Base-by-base conservation (phyloP, 2,888 invertebrate genomes). In the Leptinotarsa rubiginosa region DNA sequence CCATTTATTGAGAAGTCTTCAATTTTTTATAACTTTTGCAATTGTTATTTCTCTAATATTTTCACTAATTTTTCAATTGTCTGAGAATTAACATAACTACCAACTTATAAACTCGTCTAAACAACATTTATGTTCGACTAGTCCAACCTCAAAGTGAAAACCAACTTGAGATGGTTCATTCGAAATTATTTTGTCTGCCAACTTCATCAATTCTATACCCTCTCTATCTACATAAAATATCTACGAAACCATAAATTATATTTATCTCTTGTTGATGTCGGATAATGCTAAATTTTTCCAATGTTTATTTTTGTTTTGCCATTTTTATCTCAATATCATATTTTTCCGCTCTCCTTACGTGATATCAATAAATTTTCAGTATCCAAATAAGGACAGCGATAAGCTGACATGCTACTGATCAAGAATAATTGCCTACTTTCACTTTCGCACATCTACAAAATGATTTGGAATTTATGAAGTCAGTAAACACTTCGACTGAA, bases 391-490 rank as follows among this genome's bases (percentile, higher is more conserved):
- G 20, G 18, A 56, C 56, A 20, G 56, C 56, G 2, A 22, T 56
- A 56, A 56, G 20, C 56, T 20, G 56, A 56, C 56, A 12, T 20
- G 3, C 59, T 31, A 25, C 25, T 25, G 25, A 31, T 16, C 15
- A 62, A 25, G 25, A 62, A 15, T 31, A 62, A 31, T 62, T 25
- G 16, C 62, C 1, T 31, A 16, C 25, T 62, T 62, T 25, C 25
- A 15, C 25, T 62, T 20, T 4, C 16, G 31, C 31, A 62, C 25
- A 25, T 16, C 25, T 31, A 62, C 25, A 31, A 25, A 62, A 31
- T n/a, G n/a, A 62, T 62, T 31, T 62, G 15, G 16, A 62, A 62
- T 62, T 62, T 31, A 62, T 31, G 31, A 31, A 62, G 16, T 50
- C n/a, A 18, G 56, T 56, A 56, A 56, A 56, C 56, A 56, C 25